Evolutionary conservation across 2,888 invertebrate genomes (phyloP).

Genomic region (Incurvaria masculella): DNA sequence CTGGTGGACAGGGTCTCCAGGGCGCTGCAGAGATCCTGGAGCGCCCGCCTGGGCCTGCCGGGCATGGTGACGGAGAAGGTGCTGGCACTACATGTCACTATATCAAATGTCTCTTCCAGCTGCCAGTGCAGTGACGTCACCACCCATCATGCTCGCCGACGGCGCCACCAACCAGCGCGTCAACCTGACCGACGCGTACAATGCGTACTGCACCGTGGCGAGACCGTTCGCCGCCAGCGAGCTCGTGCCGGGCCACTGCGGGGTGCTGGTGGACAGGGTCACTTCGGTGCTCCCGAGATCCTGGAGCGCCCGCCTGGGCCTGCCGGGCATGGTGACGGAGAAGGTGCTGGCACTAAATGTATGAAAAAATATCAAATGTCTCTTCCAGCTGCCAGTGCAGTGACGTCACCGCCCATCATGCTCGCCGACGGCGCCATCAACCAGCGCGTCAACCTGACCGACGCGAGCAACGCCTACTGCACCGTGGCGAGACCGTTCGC

Average conservation of each 20-base stretch:
- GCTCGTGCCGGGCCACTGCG: conserved; percentile 39
- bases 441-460: conserved; percentile 25
- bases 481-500: conserved; percentile 41
- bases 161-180: conserved; percentile 26
- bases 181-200: conserved; percentile 28
- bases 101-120: no score
- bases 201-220: conserved; percentile 34
- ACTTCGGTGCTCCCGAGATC: conserved; percentile 43
- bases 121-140: conserved; percentile 19
- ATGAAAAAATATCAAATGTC: background rate
- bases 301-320: conserved; percentile 41
- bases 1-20: conserved; percentile 35
- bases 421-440: conserved; percentile 30
- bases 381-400: conserved; percentile 21
- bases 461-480: conserved; percentile 32
- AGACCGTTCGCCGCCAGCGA: conserved; percentile 37
- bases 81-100: no score
- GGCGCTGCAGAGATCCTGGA: conserved; percentile 47
- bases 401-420: conserved; percentile 23
- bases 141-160: conserved; percentile 30
- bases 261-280: conserved; percentile 32
- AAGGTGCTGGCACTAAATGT: background rate
- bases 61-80: conserved; percentile 44
- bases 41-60: conserved; percentile 37
- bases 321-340: conserved; percentile 42